A percentile compares a stretch with the other conserved stretches of the same genome.
phyloP scores from a whole-genome alignment of 1,140 invertebrate genomes.

The Camponotus vicinus region DNA sequence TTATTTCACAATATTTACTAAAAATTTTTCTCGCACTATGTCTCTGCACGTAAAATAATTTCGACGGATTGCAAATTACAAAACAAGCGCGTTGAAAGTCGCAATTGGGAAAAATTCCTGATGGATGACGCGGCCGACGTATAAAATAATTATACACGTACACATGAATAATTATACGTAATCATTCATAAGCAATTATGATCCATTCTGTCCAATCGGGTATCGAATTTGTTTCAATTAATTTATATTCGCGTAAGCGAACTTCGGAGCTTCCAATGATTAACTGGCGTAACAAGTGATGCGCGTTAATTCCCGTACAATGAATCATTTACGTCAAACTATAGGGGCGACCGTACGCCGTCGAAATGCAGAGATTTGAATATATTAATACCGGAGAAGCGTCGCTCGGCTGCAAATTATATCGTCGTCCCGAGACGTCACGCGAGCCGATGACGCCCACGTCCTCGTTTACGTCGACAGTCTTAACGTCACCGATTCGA shows the following conservation, averaged over 20 bases:
- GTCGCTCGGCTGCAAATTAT: constrained; percentile 45
- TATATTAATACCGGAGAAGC: constrained; percentile 51
- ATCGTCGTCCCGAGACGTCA: constrained; percentile 31
- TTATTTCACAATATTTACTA: background rate
- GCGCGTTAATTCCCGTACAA: constrained; percentile 53
- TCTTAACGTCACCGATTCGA: constrained; percentile 46
- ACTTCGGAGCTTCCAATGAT: constrained; percentile 19
- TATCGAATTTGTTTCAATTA: constrained; percentile 50
- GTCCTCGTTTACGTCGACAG: constrained; percentile 38
- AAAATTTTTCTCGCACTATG: background rate
- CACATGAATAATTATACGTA: constrained; percentile 31
- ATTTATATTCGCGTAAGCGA: constrained; percentile 42
- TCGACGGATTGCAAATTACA: no score
- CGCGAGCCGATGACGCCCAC: constrained; percentile 27
- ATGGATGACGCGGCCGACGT: no score
- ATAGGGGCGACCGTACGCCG: background rate
- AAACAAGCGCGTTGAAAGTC: background rate
- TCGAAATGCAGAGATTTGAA: constrained; percentile 47
- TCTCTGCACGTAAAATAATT: background rate
- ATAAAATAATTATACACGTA: background rate
- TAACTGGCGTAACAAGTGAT: constrained; percentile 53
- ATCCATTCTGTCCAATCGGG: background rate
- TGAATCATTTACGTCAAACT: constrained; percentile 53
- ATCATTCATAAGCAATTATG: constrained; percentile 38
- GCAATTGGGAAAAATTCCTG: background rate